Evolutionary conservation across 1,140 invertebrate species (phyloP).

Genomic region (Grapholita molesta): DNA sequence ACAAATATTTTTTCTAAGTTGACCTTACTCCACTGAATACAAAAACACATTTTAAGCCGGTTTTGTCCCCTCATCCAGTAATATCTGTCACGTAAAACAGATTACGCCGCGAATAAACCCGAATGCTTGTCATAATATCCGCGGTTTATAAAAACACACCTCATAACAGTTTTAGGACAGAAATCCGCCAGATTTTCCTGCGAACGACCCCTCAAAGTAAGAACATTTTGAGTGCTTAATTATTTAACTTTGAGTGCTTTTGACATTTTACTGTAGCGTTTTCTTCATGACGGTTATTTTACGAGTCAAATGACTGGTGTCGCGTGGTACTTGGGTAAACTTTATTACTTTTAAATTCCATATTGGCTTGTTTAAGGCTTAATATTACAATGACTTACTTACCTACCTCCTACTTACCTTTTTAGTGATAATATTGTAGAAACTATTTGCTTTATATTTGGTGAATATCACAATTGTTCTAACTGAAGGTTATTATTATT

Average conservation of each 20-base stretch:
- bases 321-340: not conserved
- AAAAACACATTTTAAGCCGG: not conserved
- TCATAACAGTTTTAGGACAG: slow-evolving; percentile 9
- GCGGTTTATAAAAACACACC: slow-evolving; percentile 15
- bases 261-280: slow-evolving; percentile 15
- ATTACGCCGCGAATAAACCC: slow-evolving; percentile 8
- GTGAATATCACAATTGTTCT: too few species aligned
- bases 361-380: too few species aligned
- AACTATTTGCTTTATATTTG: too few species aligned
- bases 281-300: slow-evolving; percentile 12
- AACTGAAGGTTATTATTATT: too few species aligned
- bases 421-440: too few species aligned
- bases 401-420: too few species aligned
- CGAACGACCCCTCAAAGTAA: slow-evolving; percentile 2
- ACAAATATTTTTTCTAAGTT: slow-evolving; percentile 2
- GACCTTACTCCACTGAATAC: not conserved
- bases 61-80: not conserved
- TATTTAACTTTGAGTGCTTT: slow-evolving; percentile 13
- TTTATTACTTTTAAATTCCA: not conserved
- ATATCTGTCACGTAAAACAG: slow-evolving; percentile 16
- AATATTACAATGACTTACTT: too few species aligned
- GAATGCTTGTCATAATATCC: slow-evolving; percentile 11
- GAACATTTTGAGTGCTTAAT: slow-evolving; percentile 14
- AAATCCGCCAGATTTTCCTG: not conserved
- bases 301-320: not conserved